Percentiles rank a stretch among this genome's conserved stretches.
phyloP scores from a whole-genome alignment of 2,797 vertebrate genomes.

The Sciurus carolinensis region DNA sequence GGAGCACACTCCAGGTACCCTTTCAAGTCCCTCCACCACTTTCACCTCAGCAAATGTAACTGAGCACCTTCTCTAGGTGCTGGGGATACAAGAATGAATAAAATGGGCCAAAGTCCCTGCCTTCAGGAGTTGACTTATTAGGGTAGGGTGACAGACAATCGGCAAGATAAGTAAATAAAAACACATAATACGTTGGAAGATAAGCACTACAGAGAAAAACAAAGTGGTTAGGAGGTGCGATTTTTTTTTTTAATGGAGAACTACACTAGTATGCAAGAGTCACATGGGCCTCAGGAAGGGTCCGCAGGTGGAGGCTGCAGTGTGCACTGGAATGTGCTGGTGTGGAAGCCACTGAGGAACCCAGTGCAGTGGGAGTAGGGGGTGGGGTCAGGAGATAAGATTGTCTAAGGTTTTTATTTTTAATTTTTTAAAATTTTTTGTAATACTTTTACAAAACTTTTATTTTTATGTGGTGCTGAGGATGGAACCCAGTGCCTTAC shows the following conservation, averaged over 20 bases:
- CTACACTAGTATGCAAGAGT: neutral
- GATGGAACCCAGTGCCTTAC: too few relatives aligned
- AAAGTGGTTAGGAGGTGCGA: neutral
- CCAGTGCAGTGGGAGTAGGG: accelerated
- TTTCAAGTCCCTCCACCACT: slow-evolving; percentile 7
- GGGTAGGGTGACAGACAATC: neutral
- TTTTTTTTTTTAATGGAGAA: neutral
- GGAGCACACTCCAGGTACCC: neutral
- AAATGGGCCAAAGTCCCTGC: neutral
- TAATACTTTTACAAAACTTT: too few relatives aligned
- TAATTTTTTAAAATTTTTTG: too few relatives aligned
- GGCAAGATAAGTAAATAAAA: neutral
- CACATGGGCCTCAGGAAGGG: neutral
- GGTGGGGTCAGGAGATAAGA: neutral
- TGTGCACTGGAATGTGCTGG: neutral
- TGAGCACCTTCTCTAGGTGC: neutral
- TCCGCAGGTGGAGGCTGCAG: too few relatives aligned
- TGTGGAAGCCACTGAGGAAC: neutral
- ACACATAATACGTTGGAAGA: neutral
- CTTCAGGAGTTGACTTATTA: neutral
- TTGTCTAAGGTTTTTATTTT: neutral
- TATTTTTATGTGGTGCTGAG: too few relatives aligned
- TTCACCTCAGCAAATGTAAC: neutral
- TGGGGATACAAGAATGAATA: neutral
- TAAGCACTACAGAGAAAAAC: neutral